These are phyloP conservation scores for Orussus abietinus DNA, from an alignment of 1,140 invertebrate genomes.

Conservation along the genomic window DNA sequence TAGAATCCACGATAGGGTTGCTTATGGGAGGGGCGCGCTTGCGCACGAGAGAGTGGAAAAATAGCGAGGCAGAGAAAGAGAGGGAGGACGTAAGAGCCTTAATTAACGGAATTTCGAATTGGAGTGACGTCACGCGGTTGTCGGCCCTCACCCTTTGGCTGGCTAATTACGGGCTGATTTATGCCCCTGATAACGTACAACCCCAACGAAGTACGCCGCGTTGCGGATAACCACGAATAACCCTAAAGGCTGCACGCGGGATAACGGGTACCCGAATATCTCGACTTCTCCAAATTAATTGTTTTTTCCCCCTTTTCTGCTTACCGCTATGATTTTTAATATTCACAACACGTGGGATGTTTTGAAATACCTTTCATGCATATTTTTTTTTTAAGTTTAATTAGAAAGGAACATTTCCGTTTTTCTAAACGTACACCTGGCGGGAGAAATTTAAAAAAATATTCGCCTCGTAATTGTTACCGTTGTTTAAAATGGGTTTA, in stretches of 20 bases:
- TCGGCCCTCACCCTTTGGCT: conserved; percentile 4
- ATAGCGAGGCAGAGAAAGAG: background rate
- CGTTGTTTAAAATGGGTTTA: too few species aligned
- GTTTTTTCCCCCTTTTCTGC: too few species aligned
- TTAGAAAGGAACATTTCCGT: too few species aligned
- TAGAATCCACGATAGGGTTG: background rate
- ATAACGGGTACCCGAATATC: too few species aligned
- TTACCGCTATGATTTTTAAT: too few species aligned
- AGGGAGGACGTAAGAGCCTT: conserved; percentile 24
- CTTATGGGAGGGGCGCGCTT: background rate
- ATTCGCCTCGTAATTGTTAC: too few species aligned
- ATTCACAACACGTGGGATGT: too few species aligned
- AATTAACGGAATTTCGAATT: conserved; percentile 36
- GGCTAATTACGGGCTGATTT: conserved; percentile 34
- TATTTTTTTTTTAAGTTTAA: too few species aligned
- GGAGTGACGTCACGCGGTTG: conserved; percentile 22
- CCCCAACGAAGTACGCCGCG: conserved; percentile 13
- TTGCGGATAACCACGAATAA: conserved; percentile 19
- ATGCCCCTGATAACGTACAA: conserved; percentile 27
- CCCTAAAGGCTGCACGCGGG: conserved; percentile 10
- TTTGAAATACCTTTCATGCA: too few species aligned
- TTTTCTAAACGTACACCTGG: too few species aligned
- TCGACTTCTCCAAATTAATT: too few species aligned
- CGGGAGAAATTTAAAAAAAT: too few species aligned
- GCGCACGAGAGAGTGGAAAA: background rate